phyloP scores from a whole-genome alignment of 2,888 invertebrate species.

The Esperia sulphurella region DNA sequence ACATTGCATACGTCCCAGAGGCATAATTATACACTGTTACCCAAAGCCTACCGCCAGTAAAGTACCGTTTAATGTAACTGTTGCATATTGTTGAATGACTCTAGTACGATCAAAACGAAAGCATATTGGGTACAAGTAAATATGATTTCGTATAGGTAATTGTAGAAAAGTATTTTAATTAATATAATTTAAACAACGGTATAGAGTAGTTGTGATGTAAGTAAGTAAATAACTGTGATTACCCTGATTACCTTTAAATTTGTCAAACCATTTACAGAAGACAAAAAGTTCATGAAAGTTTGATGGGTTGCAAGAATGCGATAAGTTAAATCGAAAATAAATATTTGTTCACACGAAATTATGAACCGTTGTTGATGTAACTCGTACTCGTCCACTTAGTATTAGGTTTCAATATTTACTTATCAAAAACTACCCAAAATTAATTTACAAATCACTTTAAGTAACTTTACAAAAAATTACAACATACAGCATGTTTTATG shows the following conservation, averaged over 20 bases:
- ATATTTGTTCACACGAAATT: not conserved
- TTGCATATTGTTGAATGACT: not conserved
- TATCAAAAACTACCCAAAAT: slow-evolving; percentile 77
- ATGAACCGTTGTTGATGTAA: not conserved
- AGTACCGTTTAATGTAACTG: not conserved
- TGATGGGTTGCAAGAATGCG: not conserved
- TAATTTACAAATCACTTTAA: slow-evolving; percentile 58
- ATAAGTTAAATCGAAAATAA: too few relatives aligned
- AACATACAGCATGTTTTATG: slow-evolving; percentile 50
- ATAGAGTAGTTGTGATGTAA: not conserved
- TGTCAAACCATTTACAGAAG: not conserved
- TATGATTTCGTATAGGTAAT: too few relatives aligned
- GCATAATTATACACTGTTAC: slow-evolving; percentile 6
- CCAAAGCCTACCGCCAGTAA: not conserved
- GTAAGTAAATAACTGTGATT: slow-evolving; percentile 23
- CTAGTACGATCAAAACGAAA: not conserved
- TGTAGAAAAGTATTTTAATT: too few relatives aligned
- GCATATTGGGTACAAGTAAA: too few relatives aligned
- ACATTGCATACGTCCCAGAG: slow-evolving; percentile 3
- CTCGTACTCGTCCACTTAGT: slow-evolving; percentile 59
- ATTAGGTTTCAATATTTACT: slow-evolving; percentile 67
- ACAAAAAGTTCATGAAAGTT: not conserved
- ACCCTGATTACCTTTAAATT: slow-evolving; percentile 68
- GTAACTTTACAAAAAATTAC: slow-evolving; percentile 72
- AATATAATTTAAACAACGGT: too few relatives aligned